phyloP scores from a whole-genome alignment of 1,140 invertebrate species.

The Agraylea sexmaculata region DNA sequence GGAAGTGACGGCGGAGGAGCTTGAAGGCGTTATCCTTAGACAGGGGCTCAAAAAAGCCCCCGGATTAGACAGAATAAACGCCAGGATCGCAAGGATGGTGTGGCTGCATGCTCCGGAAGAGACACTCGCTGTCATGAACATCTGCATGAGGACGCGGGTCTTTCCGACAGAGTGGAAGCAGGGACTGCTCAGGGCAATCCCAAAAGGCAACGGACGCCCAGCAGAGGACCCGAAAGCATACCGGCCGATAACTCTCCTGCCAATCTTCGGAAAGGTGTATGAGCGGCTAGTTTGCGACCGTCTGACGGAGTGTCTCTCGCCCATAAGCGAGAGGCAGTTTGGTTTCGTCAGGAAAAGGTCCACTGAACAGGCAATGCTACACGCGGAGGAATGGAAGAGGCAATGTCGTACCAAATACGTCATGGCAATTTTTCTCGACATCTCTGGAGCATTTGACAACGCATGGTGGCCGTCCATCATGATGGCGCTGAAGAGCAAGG shows the following conservation, averaged over 20 bases:
- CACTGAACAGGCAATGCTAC: too few relatives aligned
- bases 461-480: constrained; percentile 21
- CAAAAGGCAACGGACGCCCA: constrained; percentile 6
- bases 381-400: too few relatives aligned
- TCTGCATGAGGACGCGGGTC: not conserved
- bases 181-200: constrained; percentile 16
- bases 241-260: constrained; percentile 17
- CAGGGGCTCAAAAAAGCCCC: constrained; percentile 17
- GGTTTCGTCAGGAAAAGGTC: too few relatives aligned
- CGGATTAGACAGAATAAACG: constrained; percentile 13
- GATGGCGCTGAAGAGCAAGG: constrained; percentile 7
- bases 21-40: too few relatives aligned
- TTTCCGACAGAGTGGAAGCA: constrained; percentile 18
- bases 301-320: too few relatives aligned
- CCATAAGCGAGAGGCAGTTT: too few relatives aligned
- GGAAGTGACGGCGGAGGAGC: constrained; percentile 20
- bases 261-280: constrained; percentile 15
- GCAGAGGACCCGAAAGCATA: constrained; percentile 6
- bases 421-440: constrained; percentile 25
- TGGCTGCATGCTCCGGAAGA: not conserved
- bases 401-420: too few relatives aligned
- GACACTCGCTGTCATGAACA: constrained; percentile 12
- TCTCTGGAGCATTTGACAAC: constrained; percentile 25
- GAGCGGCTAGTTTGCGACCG: constrained; percentile 7
- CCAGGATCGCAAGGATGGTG: constrained; percentile 1